Evolutionary conservation across 2,888 invertebrate species (phyloP).

Genomic region (Congeria kusceri): DNA sequence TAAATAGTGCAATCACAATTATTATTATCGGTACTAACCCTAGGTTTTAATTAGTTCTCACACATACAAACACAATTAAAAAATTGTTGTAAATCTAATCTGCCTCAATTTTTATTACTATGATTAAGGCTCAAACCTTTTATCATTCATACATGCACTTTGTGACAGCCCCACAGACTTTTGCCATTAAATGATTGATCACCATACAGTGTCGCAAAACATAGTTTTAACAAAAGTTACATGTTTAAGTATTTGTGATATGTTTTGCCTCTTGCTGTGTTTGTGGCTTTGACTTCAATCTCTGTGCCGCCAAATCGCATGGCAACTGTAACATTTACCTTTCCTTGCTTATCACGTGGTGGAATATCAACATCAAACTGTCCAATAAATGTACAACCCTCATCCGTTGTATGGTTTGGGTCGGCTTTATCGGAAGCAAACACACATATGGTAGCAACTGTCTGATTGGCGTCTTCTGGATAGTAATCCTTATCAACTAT

Average conservation of each 20-base stretch:
- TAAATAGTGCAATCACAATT: too few relatives aligned
- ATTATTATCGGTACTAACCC: too few relatives aligned
- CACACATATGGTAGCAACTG: conserved; percentile 19
- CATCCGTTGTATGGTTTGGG: conserved; percentile 47
- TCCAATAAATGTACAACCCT: conserved; percentile 45
- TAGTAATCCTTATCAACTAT: conserved; percentile 42
- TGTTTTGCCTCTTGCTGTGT: conserved; percentile 10
- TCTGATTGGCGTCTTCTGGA: conserved; percentile 36
- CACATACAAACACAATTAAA: too few relatives aligned
- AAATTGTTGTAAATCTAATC: too few relatives aligned
- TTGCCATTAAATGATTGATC: too few relatives aligned
- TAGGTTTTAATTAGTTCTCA: too few relatives aligned
- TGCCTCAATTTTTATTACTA: too few relatives aligned
- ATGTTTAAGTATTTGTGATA: conserved; percentile 1
- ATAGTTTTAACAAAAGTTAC: too few relatives aligned
- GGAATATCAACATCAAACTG: conserved; percentile 39
- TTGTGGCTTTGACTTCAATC: conserved; percentile 27
- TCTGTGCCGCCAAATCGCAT: conserved; percentile 55
- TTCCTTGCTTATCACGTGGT: background rate
- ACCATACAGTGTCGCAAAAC: too few relatives aligned
- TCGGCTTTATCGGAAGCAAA: conserved; percentile 38
- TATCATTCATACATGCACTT: too few relatives aligned
- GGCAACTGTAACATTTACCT: conserved; percentile 29
- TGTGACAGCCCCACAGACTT: too few relatives aligned
- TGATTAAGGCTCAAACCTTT: too few relatives aligned